phyloP scores from a whole-genome alignment of 2,888 invertebrate genomes.

The Diarsia mendica region DNA sequence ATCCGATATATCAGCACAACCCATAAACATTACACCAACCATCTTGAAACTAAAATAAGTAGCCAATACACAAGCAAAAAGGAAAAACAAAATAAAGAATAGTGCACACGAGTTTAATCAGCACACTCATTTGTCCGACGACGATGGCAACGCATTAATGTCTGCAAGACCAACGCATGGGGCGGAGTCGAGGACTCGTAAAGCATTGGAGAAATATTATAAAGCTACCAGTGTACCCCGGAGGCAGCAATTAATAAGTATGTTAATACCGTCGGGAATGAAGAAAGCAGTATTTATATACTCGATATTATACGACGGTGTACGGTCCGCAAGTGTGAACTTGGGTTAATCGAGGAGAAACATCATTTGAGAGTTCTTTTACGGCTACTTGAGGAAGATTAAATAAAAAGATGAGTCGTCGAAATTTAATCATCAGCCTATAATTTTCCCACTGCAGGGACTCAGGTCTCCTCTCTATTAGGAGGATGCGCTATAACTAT shows the following conservation, averaged over 20 bases:
- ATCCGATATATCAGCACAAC: slow-evolving; percentile 27
- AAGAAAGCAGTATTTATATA: slow-evolving; percentile 71
- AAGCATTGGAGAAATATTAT: slow-evolving; percentile 86
- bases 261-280: slow-evolving; percentile 81
- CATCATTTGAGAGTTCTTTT: slow-evolving; percentile 27
- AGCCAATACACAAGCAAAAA: slow-evolving; percentile 53
- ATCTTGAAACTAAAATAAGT: slow-evolving; percentile 58
- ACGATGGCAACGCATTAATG: slow-evolving; percentile 75
- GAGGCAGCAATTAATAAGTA: slow-evolving; percentile 88
- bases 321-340: slow-evolving; percentile 73
- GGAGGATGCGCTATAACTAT: too few species aligned
- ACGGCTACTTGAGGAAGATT: slow-evolving; percentile 25
- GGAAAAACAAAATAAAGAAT: slow-evolving; percentile 74
- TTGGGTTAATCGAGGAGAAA: slow-evolving; percentile 64
- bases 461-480: too few species aligned
- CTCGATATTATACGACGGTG: slow-evolving; percentile 68
- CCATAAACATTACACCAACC: slow-evolving; percentile 54
- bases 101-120: slow-evolving; percentile 83
- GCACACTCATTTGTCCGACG: slow-evolving; percentile 84
- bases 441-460: too few species aligned
- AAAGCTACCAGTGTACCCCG: slow-evolving; percentile 86
- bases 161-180: slow-evolving; percentile 74
- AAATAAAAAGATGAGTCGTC: slow-evolving; percentile 8
- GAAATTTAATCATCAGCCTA: too few species aligned
- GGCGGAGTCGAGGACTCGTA: slow-evolving; percentile 83